Evolutionary conservation across 2,888 invertebrate species (phyloP).

Genomic region (Tetanocera ferruginea): DNA sequence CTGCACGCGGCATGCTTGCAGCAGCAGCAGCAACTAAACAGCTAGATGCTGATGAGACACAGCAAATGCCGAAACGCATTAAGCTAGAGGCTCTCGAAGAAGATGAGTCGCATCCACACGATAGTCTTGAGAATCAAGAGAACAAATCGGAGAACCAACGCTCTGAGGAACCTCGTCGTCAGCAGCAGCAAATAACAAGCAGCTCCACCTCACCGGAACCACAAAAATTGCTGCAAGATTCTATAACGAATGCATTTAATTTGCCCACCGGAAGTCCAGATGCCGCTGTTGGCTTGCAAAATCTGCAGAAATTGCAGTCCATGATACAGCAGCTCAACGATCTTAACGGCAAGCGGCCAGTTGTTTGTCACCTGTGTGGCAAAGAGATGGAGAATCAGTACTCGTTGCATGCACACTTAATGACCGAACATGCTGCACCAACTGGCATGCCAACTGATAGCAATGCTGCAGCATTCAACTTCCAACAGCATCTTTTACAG

Average conservation of each 20-base stretch:
- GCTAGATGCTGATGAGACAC: constrained; percentile 42
- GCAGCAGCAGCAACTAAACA: constrained; percentile 43
- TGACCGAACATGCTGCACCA: constrained; percentile 64
- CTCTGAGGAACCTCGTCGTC: constrained; percentile 2
- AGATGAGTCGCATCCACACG: constrained; percentile 42
- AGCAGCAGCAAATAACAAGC: constrained; percentile 37
- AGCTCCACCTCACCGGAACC: constrained; percentile 49
- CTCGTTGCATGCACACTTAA: constrained; percentile 73
- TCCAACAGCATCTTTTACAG: constrained; percentile 54
- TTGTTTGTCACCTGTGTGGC: constrained; percentile 78
- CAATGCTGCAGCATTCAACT: constrained; percentile 46
- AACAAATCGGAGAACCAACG: constrained; percentile 44
- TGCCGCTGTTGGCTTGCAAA: constrained; percentile 84
- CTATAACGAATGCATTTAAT: constrained; percentile 25
- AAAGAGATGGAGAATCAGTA: constrained; percentile 81
- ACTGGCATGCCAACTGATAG: constrained; percentile 44
- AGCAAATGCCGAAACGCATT: constrained; percentile 59
- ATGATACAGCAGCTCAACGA: constrained; percentile 92
- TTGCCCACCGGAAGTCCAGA: constrained; percentile 69
- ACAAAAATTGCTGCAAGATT: constrained; percentile 47
- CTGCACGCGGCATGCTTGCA: constrained; percentile 53
- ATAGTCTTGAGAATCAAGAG: constrained; percentile 50
- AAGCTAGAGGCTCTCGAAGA: constrained; percentile 59
- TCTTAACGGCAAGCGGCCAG: constrained; percentile 75
- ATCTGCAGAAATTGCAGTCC: constrained; percentile 88